A percentile compares a stretch with the other conserved stretches of the same genome.
These are phyloP conservation scores for Pheosia gnoma DNA, from an alignment of 2,888 invertebrate species.

Conservation along the genomic window DNA sequence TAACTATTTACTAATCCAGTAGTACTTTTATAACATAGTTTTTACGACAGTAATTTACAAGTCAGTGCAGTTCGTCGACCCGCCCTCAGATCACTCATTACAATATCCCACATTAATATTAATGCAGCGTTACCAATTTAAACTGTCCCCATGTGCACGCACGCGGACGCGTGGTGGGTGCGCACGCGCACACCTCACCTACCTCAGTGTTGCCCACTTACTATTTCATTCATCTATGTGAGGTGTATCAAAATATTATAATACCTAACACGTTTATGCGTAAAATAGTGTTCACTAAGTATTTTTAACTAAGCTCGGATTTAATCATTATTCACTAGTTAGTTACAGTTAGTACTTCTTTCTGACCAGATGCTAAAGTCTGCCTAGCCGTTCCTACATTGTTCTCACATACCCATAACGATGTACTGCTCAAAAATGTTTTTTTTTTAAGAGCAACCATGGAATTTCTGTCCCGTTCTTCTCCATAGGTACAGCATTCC, in stretches of 20 bases:
- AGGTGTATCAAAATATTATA: not conserved
- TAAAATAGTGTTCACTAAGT: too few species aligned
- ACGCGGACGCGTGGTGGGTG: constrained; percentile 4
- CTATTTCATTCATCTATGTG: not conserved
- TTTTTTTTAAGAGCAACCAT: too few species aligned
- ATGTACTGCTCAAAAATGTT: too few species aligned
- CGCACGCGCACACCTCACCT: not conserved
- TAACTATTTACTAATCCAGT: not conserved
- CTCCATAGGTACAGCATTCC: too few species aligned
- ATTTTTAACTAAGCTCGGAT: too few species aligned
- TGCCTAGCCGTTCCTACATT: too few species aligned
- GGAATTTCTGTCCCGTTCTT: too few species aligned
- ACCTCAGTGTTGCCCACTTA: not conserved
- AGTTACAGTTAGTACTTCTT: too few species aligned
- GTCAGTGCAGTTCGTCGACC: constrained; percentile 29
- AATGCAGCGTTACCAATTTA: constrained; percentile 30
- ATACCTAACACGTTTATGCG: too few species aligned
- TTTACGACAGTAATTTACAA: not conserved
- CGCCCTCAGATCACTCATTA: constrained; percentile 26
- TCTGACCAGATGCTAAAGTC: too few species aligned
- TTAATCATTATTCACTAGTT: too few species aligned
- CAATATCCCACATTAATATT: constrained; percentile 31
- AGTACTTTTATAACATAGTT: not conserved
- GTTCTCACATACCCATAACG: too few species aligned
- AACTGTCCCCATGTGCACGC: constrained; percentile 7